These are phyloP conservation scores for Apotomis betuletana DNA, from an alignment of 2,888 invertebrate genomes.

Conservation along the genomic window DNA sequence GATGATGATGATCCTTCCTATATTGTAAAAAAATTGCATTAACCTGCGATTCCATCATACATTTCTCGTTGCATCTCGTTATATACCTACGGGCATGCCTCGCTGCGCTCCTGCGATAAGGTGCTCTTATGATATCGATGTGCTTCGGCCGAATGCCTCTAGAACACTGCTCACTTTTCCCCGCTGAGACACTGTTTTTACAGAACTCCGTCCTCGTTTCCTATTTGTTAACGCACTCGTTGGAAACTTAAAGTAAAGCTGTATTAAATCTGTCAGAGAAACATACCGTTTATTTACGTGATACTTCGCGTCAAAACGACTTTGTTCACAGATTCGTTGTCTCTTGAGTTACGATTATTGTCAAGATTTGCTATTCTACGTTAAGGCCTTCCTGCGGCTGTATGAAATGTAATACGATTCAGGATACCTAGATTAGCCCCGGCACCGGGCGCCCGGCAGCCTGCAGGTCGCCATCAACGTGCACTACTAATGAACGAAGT, in stretches of 20 bases:
- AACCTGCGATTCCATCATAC: neutral
- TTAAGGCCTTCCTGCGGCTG: neutral
- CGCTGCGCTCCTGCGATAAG: neutral
- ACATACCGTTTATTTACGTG: too few species aligned
- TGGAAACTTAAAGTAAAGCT: neutral
- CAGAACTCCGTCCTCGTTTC: neutral
- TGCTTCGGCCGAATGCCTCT: neutral
- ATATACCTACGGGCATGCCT: neutral
- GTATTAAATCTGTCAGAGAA: neutral
- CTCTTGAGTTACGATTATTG: neutral
- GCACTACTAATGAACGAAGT: conserved; percentile 29
- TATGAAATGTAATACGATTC: neutral
- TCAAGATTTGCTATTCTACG: neutral
- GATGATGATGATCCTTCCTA: conserved; percentile 39
- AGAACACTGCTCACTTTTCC: neutral
- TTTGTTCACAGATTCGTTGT: neutral
- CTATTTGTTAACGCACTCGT: neutral
- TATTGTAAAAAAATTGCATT: conserved; percentile 35
- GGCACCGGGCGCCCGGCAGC: conserved; percentile 1
- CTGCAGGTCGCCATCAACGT: neutral
- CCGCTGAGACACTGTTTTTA: neutral
- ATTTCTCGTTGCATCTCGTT: neutral
- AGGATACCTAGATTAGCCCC: conserved; percentile 1
- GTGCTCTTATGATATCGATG: neutral
- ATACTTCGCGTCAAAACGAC: neutral